Evolutionary conservation across 2,113 vertebrate genomes (phyloP).

Genomic region (Himantopus leucocephalus): DNA sequence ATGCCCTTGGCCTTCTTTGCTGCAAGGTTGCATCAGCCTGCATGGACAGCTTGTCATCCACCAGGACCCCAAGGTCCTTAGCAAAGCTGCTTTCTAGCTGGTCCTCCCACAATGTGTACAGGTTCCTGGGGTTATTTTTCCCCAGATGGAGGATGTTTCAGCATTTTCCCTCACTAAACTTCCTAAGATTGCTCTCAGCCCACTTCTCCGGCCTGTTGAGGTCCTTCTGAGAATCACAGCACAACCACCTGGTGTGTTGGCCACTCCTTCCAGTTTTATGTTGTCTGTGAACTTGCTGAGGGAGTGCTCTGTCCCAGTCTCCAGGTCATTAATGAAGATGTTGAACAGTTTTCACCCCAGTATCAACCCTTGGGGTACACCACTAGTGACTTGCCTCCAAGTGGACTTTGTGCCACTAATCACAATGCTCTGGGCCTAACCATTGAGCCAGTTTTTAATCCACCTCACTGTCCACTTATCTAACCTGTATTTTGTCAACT

Average conservation of each 20-base stretch:
- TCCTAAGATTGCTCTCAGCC: not conserved
- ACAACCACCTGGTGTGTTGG: not conserved
- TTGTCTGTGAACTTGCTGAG: not conserved
- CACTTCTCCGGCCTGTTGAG: not conserved
- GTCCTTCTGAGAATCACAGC: not conserved
- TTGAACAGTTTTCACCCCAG: not conserved
- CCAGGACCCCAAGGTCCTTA: not conserved
- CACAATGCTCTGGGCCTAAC: not conserved
- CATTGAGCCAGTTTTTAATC: not conserved
- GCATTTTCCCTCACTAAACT: not conserved
- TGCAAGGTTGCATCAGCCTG: not conserved
- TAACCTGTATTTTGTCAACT: not conserved
- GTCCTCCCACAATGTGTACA: not conserved
- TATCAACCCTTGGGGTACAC: not conserved
- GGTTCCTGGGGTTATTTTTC: not conserved
- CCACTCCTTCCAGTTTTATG: not conserved
- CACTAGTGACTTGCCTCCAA: not conserved
- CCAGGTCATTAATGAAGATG: not conserved
- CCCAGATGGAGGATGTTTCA: not conserved
- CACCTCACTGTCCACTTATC: not conserved
- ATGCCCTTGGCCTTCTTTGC: not conserved
- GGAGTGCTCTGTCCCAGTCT: not conserved
- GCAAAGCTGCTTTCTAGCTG: not conserved
- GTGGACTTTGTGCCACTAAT: not conserved
- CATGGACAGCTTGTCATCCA: not conserved